A percentile compares a stretch with the other conserved stretches of the same genome.
Evolutionary conservation across 2,888 invertebrate species (phyloP).

Genomic region (Copidosoma aretas): DNA sequence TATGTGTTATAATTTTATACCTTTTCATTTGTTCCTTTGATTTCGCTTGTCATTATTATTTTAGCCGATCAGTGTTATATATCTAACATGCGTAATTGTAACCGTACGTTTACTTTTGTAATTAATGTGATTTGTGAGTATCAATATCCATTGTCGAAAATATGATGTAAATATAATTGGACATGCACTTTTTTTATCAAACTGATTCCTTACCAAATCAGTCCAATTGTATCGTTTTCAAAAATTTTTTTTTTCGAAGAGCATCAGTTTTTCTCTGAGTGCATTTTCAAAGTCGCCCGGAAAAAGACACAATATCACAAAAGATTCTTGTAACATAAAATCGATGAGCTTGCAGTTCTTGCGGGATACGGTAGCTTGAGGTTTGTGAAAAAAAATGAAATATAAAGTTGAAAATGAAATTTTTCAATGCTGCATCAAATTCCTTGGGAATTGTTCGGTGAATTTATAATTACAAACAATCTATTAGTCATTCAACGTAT

Average conservation of each 20-base stretch:
- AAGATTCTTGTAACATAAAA: conserved; percentile 19
- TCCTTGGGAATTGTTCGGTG: too few relatives aligned
- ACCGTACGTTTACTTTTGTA: conserved; percentile 13
- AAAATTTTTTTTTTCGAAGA: neutral
- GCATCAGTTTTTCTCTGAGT: conserved; percentile 19
- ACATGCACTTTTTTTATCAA: neutral
- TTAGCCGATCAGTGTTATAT: conserved; percentile 10
- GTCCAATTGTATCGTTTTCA: conserved; percentile 18
- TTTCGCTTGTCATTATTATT: conserved; percentile 23
- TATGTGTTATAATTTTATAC: conserved; percentile 32
- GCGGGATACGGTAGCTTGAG: conserved; percentile 10
- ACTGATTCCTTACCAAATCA: neutral
- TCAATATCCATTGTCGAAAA: conserved; percentile 1
- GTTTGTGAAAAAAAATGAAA: too few relatives aligned
- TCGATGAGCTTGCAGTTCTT: conserved; percentile 27
- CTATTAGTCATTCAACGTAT: too few relatives aligned
- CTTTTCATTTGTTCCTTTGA: conserved; percentile 36
- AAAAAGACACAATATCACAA: conserved; percentile 16
- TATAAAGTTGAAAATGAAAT: too few relatives aligned
- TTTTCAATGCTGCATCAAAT: too few relatives aligned
- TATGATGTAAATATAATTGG: conserved; percentile 24
- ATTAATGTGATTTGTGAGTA: conserved; percentile 16
- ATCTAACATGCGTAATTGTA: conserved; percentile 16
- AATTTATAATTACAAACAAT: too few relatives aligned
- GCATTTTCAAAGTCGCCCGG: conserved; percentile 22